Conservation (phyloP, 2,888 invertebrate genomes). For the Papilio protenor region DNA sequence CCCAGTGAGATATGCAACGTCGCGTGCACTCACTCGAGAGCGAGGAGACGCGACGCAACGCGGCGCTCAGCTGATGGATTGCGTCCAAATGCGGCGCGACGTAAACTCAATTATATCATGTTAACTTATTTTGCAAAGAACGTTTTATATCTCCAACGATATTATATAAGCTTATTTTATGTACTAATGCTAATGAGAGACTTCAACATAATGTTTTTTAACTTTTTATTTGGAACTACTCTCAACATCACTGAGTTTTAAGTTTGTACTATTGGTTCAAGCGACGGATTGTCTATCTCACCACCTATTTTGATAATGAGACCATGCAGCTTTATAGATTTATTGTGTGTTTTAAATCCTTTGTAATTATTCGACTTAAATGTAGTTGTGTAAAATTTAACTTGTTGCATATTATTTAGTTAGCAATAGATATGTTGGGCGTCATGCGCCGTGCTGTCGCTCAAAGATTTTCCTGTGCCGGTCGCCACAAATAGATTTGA, state of each 20-base stretch:
- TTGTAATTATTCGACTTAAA: background rate
- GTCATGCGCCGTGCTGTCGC: background rate
- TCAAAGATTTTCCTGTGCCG: background rate
- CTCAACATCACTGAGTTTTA: too few relatives aligned
- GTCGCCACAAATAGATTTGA: constrained; percentile 5
- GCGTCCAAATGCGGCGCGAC: constrained; percentile 26
- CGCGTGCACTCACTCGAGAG: constrained; percentile 69
- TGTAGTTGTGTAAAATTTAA: background rate
- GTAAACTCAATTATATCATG: background rate
- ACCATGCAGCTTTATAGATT: too few relatives aligned
- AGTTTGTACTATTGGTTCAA: too few relatives aligned
- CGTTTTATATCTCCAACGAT: too few relatives aligned
- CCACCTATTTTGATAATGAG: too few relatives aligned
- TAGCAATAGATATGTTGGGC: background rate
- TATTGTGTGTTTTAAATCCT: too few relatives aligned
- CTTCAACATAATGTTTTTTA: too few relatives aligned
- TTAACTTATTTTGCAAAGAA: background rate
- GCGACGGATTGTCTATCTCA: too few relatives aligned
- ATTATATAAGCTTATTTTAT: too few relatives aligned
- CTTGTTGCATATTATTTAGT: background rate
- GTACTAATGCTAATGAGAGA: too few relatives aligned
- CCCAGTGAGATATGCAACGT: background rate
- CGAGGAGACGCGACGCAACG: constrained; percentile 55
- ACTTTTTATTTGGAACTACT: too few relatives aligned
- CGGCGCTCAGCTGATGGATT: constrained; percentile 38